These are phyloP conservation scores for Hofmannophila pseudospretella DNA, from an alignment of 2,888 invertebrate species.

Conservation along the genomic window DNA sequence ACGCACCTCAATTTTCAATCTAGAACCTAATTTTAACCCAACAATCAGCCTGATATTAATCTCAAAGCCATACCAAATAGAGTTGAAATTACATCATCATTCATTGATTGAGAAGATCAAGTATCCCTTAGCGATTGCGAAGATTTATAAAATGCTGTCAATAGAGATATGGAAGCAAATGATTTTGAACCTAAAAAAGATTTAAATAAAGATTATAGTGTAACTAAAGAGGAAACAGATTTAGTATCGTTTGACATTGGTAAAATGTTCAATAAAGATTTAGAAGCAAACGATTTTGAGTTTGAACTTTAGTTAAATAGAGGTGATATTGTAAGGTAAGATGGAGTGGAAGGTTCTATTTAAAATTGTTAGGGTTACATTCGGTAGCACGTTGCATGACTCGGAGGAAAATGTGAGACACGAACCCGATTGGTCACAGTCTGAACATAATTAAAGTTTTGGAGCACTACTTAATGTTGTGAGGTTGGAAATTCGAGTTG, in stretches of 20 bases:
- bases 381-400: constrained; percentile 77
- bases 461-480: constrained; percentile 74
- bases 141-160: constrained; percentile 16
- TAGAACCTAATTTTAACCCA: constrained; percentile 34
- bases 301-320: constrained; percentile 19
- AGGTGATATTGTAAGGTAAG: constrained; percentile 23
- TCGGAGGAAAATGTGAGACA: constrained; percentile 69
- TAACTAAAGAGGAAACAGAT: constrained; percentile 10
- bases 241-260: constrained; percentile 23
- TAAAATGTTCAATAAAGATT: constrained; percentile 18
- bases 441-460: constrained; percentile 76
- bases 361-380: constrained; percentile 39
- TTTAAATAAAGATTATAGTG: constrained; percentile 24
- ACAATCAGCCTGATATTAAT: constrained; percentile 36
- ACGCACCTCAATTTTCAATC: constrained; percentile 51
- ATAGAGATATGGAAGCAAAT: constrained; percentile 13
- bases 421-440: constrained; percentile 77
- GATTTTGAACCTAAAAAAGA: constrained; percentile 22
- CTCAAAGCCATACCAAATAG: constrained; percentile 46
- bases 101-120: constrained; percentile 38
- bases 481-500: constrained; percentile 70
- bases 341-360: constrained; percentile 14
- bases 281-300: constrained; percentile 19
- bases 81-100: constrained; percentile 53
- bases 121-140: constrained; percentile 35